phyloP scores from a whole-genome alignment of 2,888 invertebrate species.

The Oasisia sp. region DNA sequence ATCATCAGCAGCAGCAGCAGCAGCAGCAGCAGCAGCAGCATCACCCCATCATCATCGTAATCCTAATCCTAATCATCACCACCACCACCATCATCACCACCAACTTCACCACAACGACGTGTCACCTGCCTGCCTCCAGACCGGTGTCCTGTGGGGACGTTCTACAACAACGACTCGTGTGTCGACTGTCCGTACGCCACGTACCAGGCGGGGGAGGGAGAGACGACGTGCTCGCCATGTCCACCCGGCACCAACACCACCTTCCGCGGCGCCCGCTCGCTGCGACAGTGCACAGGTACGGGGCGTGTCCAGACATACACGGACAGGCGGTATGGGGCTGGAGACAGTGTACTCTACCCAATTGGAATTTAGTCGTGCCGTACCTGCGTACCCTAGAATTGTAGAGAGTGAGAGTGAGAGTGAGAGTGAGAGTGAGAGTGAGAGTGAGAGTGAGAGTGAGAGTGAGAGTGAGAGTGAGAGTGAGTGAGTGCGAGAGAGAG shows the following conservation, averaged over 20 bases:
- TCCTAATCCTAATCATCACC: not conserved
- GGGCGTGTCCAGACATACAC: not conserved
- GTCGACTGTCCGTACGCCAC: not conserved
- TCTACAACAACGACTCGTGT: not conserved
- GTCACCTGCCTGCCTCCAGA: not conserved
- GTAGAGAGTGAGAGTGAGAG: not conserved
- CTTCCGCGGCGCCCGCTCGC: not conserved
- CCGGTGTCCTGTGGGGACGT: not conserved
- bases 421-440: too few species aligned
- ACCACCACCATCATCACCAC: conserved; percentile 21
- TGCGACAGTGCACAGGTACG: not conserved
- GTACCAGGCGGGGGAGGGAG: not conserved
- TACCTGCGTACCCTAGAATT: too few species aligned
- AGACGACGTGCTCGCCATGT: not conserved
- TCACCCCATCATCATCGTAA: not conserved
- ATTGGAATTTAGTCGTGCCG: too few species aligned
- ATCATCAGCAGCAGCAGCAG: conserved; percentile 14
- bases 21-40: not conserved
- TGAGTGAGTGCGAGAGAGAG: too few species aligned
- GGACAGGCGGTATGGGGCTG: too few species aligned
- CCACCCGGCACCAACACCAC: conserved; percentile 17
- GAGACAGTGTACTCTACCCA: too few species aligned
- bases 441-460: too few species aligned
- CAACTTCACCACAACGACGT: not conserved
- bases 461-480: too few species aligned